Percentiles rank a stretch among this genome's conserved stretches.
Conservation (phyloP, 1,140 invertebrate genomes). For the Galleria mellonella region DNA sequence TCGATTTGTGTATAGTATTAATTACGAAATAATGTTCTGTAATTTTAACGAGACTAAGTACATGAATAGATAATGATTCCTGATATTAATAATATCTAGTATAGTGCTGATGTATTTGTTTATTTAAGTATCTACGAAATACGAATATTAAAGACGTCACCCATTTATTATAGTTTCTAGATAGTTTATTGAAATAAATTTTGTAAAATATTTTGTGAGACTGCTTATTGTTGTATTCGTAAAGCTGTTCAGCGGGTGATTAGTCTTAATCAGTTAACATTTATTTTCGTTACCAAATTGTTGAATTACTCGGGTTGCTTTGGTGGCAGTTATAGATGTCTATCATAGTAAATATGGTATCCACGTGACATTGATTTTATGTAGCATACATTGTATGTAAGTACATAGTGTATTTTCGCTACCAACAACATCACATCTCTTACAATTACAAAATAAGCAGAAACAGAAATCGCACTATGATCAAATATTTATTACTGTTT, state of each 20-base stretch:
- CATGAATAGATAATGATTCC: constrained; percentile 68
- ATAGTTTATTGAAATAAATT: constrained; percentile 67
- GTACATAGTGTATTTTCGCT: constrained; percentile 25
- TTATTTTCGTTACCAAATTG: constrained; percentile 74
- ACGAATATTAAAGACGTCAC: constrained; percentile 56
- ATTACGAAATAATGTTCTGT: constrained; percentile 67
- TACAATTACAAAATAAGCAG: constrained; percentile 22
- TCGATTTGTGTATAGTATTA: constrained; percentile 74
- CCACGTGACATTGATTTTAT: constrained; percentile 4
- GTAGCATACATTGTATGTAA: constrained; percentile 18
- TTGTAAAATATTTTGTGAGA: constrained; percentile 73
- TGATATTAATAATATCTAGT: constrained; percentile 68
- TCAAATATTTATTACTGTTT: constrained; percentile 74
- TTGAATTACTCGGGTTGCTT: constrained; percentile 63
- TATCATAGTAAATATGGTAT: constrained; percentile 16
- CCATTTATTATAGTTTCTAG: constrained; percentile 64
- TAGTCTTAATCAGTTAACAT: constrained; percentile 57
- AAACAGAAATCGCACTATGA: constrained; percentile 41
- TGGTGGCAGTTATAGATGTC: constrained; percentile 53
- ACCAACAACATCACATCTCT: constrained; percentile 39
- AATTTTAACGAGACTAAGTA: constrained; percentile 70
- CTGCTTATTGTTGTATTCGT: constrained; percentile 72
- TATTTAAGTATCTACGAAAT: constrained; percentile 63
- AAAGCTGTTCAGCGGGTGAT: constrained; percentile 56
- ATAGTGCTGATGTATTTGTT: constrained; percentile 61